phyloP scores from a whole-genome alignment of 2,888 invertebrate genomes.

The Calephelis perditalis region DNA sequence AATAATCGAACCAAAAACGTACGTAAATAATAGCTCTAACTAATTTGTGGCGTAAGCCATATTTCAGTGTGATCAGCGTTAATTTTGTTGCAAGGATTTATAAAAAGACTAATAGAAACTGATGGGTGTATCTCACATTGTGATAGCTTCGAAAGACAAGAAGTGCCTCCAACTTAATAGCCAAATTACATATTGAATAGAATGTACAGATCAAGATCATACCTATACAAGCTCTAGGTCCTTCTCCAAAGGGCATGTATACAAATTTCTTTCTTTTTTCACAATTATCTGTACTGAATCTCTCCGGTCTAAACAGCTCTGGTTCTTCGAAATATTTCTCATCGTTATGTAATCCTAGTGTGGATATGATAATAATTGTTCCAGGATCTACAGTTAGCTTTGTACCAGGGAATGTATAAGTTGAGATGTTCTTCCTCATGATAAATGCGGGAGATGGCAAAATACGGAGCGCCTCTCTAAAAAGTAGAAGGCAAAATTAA shows the following conservation, averaged over 20 bases:
- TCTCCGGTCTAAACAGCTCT: constrained; percentile 15
- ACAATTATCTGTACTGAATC: constrained; percentile 25
- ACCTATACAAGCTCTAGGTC: constrained; percentile 30
- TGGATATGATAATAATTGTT: constrained; percentile 26
- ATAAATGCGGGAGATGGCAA: constrained; percentile 58
- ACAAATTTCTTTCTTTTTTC: constrained; percentile 18
- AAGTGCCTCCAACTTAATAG: no score
- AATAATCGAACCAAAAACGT: no score
- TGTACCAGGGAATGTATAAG: constrained; percentile 54
- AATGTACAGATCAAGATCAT: background rate
- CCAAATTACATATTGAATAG: no score
- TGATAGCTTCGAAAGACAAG: no score
- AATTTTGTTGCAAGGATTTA: no score
- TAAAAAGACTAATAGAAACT: no score
- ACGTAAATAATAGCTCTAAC: no score
- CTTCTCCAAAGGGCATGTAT: background rate
- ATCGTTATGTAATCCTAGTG: constrained; percentile 28
- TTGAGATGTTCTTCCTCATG: constrained; percentile 46
- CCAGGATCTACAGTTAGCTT: constrained; percentile 42
- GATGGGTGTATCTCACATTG: no score
- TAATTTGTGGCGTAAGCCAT: no score
- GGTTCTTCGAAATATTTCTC: constrained; percentile 3
- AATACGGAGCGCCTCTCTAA: constrained; percentile 52
- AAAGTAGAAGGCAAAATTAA: background rate
- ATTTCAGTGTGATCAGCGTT: no score